Evolutionary conservation across 2,888 invertebrate genomes (phyloP).

Genomic region (Agrochola macilenta): DNA sequence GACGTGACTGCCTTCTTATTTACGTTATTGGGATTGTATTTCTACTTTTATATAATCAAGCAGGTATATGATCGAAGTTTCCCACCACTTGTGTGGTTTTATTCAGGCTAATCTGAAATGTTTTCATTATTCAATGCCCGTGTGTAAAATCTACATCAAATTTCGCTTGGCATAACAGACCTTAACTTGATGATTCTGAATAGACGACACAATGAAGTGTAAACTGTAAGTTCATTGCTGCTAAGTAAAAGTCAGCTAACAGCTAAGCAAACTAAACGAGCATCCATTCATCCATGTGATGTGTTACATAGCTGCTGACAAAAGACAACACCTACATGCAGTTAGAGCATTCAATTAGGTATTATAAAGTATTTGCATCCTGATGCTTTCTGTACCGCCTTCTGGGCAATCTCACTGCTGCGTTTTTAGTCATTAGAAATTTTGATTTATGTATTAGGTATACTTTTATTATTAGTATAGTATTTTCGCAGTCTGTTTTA

Average conservation of each 20-base stretch:
- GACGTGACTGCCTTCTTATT: neutral
- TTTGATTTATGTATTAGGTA: neutral
- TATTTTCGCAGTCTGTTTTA: neutral
- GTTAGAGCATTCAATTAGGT: constrained; percentile 1
- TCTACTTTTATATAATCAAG: neutral
- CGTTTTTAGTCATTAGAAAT: neutral
- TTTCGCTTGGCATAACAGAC: neutral
- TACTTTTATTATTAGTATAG: too few relatives aligned
- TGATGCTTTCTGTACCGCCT: neutral
- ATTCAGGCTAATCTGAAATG: constrained; percentile 33
- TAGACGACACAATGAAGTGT: constrained; percentile 9
- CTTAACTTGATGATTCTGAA: neutral
- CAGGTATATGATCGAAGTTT: constrained; percentile 4
- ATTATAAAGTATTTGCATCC: constrained; percentile 7
- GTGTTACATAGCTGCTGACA: constrained; percentile 24
- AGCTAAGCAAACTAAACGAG: constrained; percentile 16
- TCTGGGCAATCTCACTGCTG: neutral
- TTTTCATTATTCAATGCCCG: neutral
- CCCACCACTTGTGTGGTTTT: neutral
- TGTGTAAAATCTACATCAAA: constrained; percentile 1
- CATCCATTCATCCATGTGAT: constrained; percentile 20
- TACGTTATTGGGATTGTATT: neutral
- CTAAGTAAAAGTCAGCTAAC: neutral
- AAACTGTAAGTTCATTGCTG: neutral
- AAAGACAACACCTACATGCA: constrained; percentile 22